Base-by-base conservation (phyloP, 2,113 vertebrate species). In the Eurypyga helias region DNA sequence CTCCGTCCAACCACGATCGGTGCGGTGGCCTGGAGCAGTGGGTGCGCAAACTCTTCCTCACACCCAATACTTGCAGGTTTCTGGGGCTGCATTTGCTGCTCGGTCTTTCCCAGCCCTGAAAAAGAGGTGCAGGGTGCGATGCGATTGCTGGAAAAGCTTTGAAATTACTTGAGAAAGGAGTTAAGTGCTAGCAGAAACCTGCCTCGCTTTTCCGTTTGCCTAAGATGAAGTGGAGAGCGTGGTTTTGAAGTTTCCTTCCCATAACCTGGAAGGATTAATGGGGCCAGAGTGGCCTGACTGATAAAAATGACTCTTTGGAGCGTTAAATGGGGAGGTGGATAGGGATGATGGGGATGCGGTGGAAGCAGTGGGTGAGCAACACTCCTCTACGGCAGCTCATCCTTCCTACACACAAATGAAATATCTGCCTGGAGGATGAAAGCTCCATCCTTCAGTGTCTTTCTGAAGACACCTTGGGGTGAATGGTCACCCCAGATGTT, bases 21-120 rank as follows among this genome's bases (percentile, higher is more conserved):
- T 10, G 26, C 25, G 1, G n/a, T 24, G 58, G 15, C n/a, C 34
- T 6, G 0, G 43, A 31, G 73, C 2, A 1, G 23, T 0, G 1
- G 49, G 16, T 2, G 6, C 33, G 76, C 28, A 60, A 31, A 28
- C 7, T 4, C 43, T 8, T 49, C 60, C 14, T 29, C 1, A 0
- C 46, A 11, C 54, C 21, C 23, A 5, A 10, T 8, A 17, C 15
- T 28, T 9, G 9, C 13, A 25, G 29, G 13, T 24, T 34, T 13
- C 29, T 5, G 14, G 17, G 31, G 61, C 80, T 55, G 23, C 5
- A 0, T n/a, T 17, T 43, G 26, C 48, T 51, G 12, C 11, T 31
- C 6, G 33, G 20, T 25, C 43, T 69, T 55, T 26, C 8, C 10
- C 20, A 7, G 61, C 34, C 17, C 41, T 33, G 54, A 6, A 18